phyloP scores from a whole-genome alignment of 2,113 vertebrate species.

The Leptosomus discolor region DNA sequence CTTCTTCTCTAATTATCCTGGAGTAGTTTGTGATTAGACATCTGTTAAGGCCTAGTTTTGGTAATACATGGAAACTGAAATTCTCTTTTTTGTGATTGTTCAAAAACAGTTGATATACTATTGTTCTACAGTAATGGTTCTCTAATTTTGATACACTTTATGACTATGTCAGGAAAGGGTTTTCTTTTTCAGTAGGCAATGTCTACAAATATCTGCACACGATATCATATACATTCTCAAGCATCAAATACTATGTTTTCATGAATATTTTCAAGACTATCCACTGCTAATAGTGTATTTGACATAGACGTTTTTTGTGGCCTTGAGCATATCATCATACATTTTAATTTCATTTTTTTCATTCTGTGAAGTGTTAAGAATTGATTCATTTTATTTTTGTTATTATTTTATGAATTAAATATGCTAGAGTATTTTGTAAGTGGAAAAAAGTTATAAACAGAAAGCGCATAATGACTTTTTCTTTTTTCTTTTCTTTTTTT shows the following conservation, averaged over 20 bases:
- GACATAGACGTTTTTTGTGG: background rate
- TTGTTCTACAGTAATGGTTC: background rate
- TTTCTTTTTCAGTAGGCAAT: background rate
- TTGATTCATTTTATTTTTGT: background rate
- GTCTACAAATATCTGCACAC: background rate
- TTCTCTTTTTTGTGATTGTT: background rate
- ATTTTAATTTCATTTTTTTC: background rate
- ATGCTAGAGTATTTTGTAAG: background rate
- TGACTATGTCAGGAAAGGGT: rapidly evolving
- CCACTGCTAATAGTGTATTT: background rate
- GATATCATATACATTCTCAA: background rate
- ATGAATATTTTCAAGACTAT: background rate
- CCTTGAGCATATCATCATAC: background rate
- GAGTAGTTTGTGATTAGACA: background rate
- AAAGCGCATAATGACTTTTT: background rate
- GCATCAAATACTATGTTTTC: background rate
- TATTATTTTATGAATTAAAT: background rate
- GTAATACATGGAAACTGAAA: background rate
- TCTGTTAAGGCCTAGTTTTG: background rate
- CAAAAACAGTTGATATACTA: background rate
- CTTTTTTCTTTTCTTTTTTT: background rate
- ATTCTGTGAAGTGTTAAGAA: background rate
- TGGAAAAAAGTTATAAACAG: background rate
- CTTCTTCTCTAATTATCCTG: background rate
- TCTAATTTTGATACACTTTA: background rate